These are phyloP conservation scores for Anhinga anhinga DNA, from an alignment of 2,113 vertebrate genomes.

Conservation along the genomic window DNA sequence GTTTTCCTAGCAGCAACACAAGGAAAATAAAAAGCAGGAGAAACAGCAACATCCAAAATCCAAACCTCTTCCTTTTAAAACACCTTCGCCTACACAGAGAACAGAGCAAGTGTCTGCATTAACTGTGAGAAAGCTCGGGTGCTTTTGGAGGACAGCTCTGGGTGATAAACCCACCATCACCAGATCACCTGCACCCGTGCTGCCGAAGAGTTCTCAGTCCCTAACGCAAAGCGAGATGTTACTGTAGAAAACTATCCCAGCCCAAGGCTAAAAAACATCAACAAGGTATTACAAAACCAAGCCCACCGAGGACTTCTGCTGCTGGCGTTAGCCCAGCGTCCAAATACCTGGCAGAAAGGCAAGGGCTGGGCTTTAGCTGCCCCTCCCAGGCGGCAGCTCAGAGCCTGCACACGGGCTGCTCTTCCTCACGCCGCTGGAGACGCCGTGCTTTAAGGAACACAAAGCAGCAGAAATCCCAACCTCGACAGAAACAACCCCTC, in stretches of 20 bases:
- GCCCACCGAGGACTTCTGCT: neutral
- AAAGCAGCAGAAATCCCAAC: neutral
- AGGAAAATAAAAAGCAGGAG: neutral
- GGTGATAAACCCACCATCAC: rapidly evolving
- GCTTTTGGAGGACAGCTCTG: neutral
- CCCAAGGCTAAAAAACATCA: neutral
- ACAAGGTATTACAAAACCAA: neutral
- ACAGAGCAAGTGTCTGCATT: rapidly evolving
- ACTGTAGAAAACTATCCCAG: neutral
- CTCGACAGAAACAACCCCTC: neutral
- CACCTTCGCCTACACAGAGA: neutral
- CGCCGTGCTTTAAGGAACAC: neutral
- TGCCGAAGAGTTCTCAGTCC: neutral
- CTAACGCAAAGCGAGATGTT: neutral
- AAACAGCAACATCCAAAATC: neutral
- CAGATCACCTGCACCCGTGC: neutral
- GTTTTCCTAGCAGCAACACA: neutral
- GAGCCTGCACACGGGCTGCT: neutral
- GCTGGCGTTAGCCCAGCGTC: rapidly evolving
- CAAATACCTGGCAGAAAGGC: neutral
- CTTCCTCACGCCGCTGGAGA: neutral
- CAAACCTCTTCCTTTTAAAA: neutral
- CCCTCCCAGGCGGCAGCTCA: neutral
- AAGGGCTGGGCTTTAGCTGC: neutral
- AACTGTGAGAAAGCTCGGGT: neutral